These are phyloP conservation scores for Phrixothrix hirtus DNA, from an alignment of 2,888 invertebrate species.

Conservation along the genomic window DNA sequence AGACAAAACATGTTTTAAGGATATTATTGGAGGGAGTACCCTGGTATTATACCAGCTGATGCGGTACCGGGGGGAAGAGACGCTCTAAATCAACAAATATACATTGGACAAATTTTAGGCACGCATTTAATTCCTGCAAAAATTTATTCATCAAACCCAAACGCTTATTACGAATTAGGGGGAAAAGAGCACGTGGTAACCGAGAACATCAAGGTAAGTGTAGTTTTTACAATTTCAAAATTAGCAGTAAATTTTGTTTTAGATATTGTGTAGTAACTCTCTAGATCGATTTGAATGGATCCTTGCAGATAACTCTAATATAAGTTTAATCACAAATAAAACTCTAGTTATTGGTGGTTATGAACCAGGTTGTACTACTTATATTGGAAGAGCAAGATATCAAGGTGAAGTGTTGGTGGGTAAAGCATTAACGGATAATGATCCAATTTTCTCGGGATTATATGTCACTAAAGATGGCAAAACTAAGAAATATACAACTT, in stretches of 20 bases:
- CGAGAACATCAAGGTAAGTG: slow-evolving; percentile 9
- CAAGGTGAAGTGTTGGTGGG: slow-evolving; percentile 11
- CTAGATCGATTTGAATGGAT: slow-evolving; percentile 21
- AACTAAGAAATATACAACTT: not conserved
- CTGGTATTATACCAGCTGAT: slow-evolving; percentile 4
- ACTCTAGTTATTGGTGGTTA: slow-evolving; percentile 11
- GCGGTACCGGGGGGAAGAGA: slow-evolving; percentile 2
- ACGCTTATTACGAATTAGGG: slow-evolving; percentile 17
- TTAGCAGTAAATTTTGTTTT: no score
- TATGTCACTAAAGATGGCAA: slow-evolving; percentile 6
- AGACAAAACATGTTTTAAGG: no score
- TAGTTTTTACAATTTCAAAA: not conserved
- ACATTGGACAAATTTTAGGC: slow-evolving; percentile 8
- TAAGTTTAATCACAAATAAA: slow-evolving; percentile 2
- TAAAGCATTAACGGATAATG: slow-evolving; percentile 13
- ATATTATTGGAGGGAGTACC: slow-evolving; percentile 8
- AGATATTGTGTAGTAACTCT: slow-evolving; percentile 19
- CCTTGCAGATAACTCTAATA: not conserved
- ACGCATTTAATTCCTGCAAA: slow-evolving; percentile 15
- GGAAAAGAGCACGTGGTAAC: slow-evolving; percentile 4
- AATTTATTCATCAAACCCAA: slow-evolving; percentile 5
- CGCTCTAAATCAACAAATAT: not conserved
- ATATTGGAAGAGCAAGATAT: slow-evolving; percentile 9
- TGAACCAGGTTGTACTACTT: slow-evolving; percentile 13
- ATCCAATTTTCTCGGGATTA: slow-evolving; percentile 2